phyloP scores from a whole-genome alignment of 1,140 invertebrate species.

The Meloidogyne floridensis region DNA sequence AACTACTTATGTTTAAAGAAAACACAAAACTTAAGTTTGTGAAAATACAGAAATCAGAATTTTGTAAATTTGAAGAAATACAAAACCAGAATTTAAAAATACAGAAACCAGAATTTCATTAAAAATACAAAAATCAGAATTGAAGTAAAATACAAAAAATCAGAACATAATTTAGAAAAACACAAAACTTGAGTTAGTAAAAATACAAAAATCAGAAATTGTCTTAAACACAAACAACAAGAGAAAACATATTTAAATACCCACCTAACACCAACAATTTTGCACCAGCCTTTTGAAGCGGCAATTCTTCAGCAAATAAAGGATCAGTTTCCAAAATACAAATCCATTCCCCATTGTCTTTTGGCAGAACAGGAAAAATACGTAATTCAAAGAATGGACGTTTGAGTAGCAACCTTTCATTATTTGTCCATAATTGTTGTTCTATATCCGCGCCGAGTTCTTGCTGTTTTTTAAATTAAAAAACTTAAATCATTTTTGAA shows the following conservation, averaged over 20 bases:
- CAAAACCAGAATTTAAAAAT: not conserved
- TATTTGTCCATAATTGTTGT: slow-evolving; percentile 63
- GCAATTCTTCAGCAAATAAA: slow-evolving; percentile 49
- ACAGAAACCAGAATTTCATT: not conserved
- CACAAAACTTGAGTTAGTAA: not conserved
- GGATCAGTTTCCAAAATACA: slow-evolving; percentile 62
- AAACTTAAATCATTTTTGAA: slow-evolving; percentile 8
- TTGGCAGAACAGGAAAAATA: slow-evolving; percentile 55
- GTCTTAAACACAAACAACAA: no score
- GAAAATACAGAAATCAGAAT: no score
- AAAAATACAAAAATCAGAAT: no score
- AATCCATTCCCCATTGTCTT: slow-evolving; percentile 56
- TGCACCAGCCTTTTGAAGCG: not conserved
- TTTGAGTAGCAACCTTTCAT: slow-evolving; percentile 48
- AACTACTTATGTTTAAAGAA: no score
- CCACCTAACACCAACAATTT: slow-evolving; percentile 22
- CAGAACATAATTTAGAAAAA: not conserved
- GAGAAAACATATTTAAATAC: no score
- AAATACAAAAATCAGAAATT: not conserved
- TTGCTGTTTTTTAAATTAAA: slow-evolving; percentile 33
- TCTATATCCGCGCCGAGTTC: slow-evolving; percentile 38
- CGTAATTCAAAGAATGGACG: slow-evolving; percentile 60
- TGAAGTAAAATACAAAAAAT: no score
- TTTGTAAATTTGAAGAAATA: not conserved
- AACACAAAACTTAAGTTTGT: no score